These are phyloP conservation scores for Semnornis frantzii DNA, from an alignment of 2,113 vertebrate genomes.

Conservation along the genomic window DNA sequence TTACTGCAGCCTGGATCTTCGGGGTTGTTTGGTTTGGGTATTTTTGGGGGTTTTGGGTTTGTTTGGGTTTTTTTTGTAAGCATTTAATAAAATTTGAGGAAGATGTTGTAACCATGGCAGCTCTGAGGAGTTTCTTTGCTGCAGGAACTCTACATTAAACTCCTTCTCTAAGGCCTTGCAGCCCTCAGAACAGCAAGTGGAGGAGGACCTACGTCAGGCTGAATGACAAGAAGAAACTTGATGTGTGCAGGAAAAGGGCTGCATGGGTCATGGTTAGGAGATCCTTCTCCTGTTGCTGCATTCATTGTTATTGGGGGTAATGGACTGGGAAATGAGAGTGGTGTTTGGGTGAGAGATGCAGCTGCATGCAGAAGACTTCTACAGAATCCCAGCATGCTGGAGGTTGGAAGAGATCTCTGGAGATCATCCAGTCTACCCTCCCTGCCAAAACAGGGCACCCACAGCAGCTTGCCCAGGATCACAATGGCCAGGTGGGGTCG, in stretches of 20 bases:
- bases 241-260: background rate
- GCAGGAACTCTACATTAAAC: background rate
- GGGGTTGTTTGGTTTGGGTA: too few species aligned
- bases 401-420: too few species aligned
- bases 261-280: too few species aligned
- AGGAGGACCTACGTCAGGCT: background rate
- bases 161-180: background rate
- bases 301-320: background rate
- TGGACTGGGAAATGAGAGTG: background rate
- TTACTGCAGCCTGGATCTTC: background rate
- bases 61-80: slow-evolving; percentile 16
- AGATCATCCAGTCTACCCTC: too few species aligned
- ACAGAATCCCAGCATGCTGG: too few species aligned
- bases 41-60: too few species aligned
- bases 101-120: background rate
- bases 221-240: background rate
- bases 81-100: slow-evolving; percentile 71
- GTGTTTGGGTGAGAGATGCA: background rate
- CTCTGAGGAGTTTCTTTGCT: slow-evolving; percentile 10
- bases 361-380: background rate
- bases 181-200: background rate
- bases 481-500: too few species aligned
- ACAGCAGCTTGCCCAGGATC: too few species aligned
- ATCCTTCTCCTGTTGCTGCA: background rate
- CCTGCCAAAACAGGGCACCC: too few species aligned